phyloP scores from a whole-genome alignment of 2,888 invertebrate species.

The Steinernema scapterisci region DNA sequence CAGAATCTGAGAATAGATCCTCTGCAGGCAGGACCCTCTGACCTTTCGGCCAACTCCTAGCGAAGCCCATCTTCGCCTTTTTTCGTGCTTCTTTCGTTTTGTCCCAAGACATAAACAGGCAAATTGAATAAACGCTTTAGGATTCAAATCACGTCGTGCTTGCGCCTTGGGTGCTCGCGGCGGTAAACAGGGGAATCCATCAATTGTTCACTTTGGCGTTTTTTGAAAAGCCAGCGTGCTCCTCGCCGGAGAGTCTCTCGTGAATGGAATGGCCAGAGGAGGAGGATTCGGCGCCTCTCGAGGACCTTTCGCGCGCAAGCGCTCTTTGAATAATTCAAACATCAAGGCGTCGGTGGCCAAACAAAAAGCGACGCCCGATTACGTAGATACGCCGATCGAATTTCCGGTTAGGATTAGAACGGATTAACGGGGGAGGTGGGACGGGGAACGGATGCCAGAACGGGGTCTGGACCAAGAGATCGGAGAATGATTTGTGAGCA shows the following conservation, averaged over 20 bases:
- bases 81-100: background rate
- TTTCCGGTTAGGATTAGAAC: background rate
- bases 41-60: background rate
- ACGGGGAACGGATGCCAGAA: too few relatives aligned
- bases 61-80: background rate
- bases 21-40: background rate
- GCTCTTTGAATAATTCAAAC: constrained; percentile 23
- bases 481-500: too few relatives aligned
- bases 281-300: constrained; percentile 20
- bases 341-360: constrained; percentile 30
- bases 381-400: constrained; percentile 3
- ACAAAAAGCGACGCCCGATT: constrained; percentile 5
- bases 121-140: constrained; percentile 29
- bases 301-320: constrained; percentile 3
- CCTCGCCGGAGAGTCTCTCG: background rate
- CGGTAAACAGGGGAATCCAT: constrained; percentile 30
- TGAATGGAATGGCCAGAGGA: background rate
- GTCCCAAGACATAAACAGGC: constrained; percentile 18
- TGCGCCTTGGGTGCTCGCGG: background rate
- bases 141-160: background rate
- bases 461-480: too few relatives aligned
- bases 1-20: too few relatives aligned
- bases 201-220: constrained; percentile 3
- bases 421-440: background rate
- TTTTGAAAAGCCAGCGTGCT: constrained; percentile 5